Evolutionary conservation across 92 coral and sea anemone species (phyloP).

Genomic region (Parazoanthus atlanticus): DNA sequence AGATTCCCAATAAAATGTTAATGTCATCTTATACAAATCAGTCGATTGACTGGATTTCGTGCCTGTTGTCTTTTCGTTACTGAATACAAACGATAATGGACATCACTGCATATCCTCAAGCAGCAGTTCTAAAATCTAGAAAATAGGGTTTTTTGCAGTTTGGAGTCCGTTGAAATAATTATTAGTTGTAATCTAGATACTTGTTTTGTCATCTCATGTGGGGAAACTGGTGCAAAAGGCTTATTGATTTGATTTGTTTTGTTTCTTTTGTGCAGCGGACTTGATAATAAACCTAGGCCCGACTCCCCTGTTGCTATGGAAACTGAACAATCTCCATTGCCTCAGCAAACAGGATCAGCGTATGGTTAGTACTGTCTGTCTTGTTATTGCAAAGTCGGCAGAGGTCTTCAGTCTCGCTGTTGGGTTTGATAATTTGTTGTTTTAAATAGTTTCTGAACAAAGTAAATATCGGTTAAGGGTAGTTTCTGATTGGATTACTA

Average conservation of each 20-base stretch:
- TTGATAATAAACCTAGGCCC: slow-evolving; percentile 58
- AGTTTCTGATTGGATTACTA: too few species aligned
- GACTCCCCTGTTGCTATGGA: slow-evolving; percentile 99
- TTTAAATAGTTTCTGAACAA: neutral
- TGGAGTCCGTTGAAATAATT: neutral
- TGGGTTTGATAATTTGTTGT: neutral
- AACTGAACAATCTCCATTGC: slow-evolving; percentile 76
- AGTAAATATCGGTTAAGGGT: neutral
- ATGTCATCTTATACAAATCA: neutral
- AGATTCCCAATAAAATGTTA: neutral
- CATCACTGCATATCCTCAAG: neutral
- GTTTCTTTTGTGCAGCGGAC: slow-evolving; percentile 49
- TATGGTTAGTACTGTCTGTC: slow-evolving; percentile 69
- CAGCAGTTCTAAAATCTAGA: neutral
- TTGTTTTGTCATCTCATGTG: neutral
- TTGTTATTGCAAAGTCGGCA: too few species aligned
- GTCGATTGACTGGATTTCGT: neutral
- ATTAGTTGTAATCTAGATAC: neutral
- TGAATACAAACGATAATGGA: neutral
- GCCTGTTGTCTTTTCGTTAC: neutral
- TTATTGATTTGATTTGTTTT: neutral
- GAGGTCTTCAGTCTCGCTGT: neutral
- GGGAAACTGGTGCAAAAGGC: neutral
- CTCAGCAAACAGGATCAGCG: slow-evolving; percentile 77
- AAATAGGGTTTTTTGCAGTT: neutral